These are phyloP conservation scores for Drosophila willistoni DNA, from an alignment of 1,140 invertebrate species.

Conservation along the genomic window DNA sequence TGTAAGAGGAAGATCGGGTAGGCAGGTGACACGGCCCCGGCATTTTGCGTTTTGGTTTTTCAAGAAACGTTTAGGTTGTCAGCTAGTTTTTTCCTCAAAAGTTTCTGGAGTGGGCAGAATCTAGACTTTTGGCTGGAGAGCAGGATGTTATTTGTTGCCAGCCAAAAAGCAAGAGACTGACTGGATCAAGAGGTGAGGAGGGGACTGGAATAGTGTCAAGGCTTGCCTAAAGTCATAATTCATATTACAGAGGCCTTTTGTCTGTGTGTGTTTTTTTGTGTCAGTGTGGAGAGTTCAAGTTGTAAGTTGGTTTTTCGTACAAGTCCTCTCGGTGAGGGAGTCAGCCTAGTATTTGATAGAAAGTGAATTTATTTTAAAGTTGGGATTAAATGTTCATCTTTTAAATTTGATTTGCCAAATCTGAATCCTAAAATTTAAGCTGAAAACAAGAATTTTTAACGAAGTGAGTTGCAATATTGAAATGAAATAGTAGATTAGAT, in stretches of 20 bases:
- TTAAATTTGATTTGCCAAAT: too few relatives aligned
- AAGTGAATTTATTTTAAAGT: conserved; percentile 15
- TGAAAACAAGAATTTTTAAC: too few relatives aligned
- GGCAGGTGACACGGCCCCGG: conserved; percentile 57
- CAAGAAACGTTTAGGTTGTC: conserved; percentile 79
- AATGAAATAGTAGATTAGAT: too few relatives aligned
- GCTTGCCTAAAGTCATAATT: conserved; percentile 58
- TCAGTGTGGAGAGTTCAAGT: conserved; percentile 4
- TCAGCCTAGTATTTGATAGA: neutral
- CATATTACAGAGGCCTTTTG: conserved; percentile 41
- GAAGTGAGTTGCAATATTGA: too few relatives aligned
- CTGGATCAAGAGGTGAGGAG: neutral
- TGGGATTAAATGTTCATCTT: neutral
- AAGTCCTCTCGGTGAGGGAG: neutral
- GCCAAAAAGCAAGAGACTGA: conserved; percentile 10
- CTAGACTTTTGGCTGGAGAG: conserved; percentile 46
- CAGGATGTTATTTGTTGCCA: conserved; percentile 51
- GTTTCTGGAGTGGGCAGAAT: conserved; percentile 24
- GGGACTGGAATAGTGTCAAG: conserved; percentile 44
- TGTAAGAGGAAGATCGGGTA: neutral
- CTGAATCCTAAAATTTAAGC: too few relatives aligned
- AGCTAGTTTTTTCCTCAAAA: conserved; percentile 59
- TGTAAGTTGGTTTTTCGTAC: conserved; percentile 22
- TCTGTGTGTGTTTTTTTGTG: neutral
- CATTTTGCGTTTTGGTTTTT: conserved; percentile 75